Base-by-base conservation (phyloP, 2,113 vertebrate genomes). In the Phoenicopterus ruber region DNA sequence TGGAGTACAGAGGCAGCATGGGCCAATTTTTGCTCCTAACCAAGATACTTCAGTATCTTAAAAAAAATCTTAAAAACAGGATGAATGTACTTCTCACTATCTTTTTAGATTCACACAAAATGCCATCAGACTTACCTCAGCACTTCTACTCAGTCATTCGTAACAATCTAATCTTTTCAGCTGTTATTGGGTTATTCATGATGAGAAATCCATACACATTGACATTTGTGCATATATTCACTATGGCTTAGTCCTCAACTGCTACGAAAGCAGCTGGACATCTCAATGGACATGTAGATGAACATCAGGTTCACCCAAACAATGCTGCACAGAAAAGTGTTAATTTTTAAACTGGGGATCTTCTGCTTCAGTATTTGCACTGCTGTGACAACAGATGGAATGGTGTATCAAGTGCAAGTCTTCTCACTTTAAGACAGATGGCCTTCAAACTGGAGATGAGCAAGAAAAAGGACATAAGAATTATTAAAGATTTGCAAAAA, bases 401-500 rank as follows among this genome's bases (percentile, higher is more conserved):
- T 62, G 31, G 32, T 70, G 32, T 50, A 84, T 86, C 83, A 71
- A 89, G 91, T 59, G n/a, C 77, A 81, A 96, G 50, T 59, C 55
- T 86, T 95, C 42, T 67, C 90, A 26, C 55, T 91, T 91, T 42
- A 55, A 94, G 86, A 84, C 91, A 94, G 80, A 93, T 94, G 80
- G 91, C 32, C 63, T 94, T 89, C 71, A 96, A 94, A 86, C 58
- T 87, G 61, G 25, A 88, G 83, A 94, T 67, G 11, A 89, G 32
- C 61, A 95, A 84, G 72, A 63, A 84, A 94, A 94, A 82, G 66
- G 26, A 84, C 42, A 21, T 42, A 55, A 63, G 46, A 91, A 89
- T 74, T 63, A 94, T 42, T 82, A 71, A 88, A 62, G n/a, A 74
- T 74, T 81, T 70, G 13, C 58, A 12, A 26, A 10, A 93, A 82